phyloP scores from a whole-genome alignment of 2,888 invertebrate genomes.

The Eucriotettix oculatus region DNA sequence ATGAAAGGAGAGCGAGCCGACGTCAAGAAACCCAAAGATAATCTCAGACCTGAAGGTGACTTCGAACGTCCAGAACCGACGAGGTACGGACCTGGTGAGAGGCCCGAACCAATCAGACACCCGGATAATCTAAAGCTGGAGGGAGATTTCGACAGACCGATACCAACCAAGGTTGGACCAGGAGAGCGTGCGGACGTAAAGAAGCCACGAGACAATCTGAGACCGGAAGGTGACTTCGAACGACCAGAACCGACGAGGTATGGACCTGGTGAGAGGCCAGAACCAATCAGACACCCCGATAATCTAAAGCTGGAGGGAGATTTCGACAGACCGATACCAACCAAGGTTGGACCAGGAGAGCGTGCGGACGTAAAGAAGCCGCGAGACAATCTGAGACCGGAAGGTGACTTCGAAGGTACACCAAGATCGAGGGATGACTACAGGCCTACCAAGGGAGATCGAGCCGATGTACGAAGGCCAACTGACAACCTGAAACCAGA shows the following conservation, averaged over 20 bases:
- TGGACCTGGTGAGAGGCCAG: constrained; percentile 26
- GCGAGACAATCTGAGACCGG: constrained; percentile 26
- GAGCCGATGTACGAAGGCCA: constrained; percentile 41
- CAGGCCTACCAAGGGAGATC: constrained; percentile 7
- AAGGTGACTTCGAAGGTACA: constrained; percentile 32
- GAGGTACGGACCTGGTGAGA: constrained; percentile 16
- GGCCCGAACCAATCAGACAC: constrained; percentile 10
- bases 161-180: constrained; percentile 2
- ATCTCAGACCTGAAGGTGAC: constrained; percentile 31
- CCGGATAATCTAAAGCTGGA: constrained; percentile 18
- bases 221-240: constrained; percentile 38
- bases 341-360: constrained; percentile 15
- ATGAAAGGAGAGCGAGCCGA: constrained; percentile 21
- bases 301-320: constrained; percentile 40
- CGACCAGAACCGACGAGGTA: constrained; percentile 21
- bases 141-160: constrained; percentile 17
- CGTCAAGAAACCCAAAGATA: constrained; percentile 22
- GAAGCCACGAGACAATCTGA: constrained; percentile 23
- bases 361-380: constrained; percentile 20
- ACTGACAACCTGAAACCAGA: constrained; percentile 27
- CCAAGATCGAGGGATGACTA: constrained; percentile 7
- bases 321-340: constrained; percentile 20
- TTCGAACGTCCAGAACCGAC: constrained; percentile 1
- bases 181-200: constrained; percentile 9
- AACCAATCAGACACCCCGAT: constrained; percentile 23